These are phyloP conservation scores for Drosophila punjabiensis DNA, from an alignment of 1,140 invertebrate genomes.

Conservation along the genomic window DNA sequence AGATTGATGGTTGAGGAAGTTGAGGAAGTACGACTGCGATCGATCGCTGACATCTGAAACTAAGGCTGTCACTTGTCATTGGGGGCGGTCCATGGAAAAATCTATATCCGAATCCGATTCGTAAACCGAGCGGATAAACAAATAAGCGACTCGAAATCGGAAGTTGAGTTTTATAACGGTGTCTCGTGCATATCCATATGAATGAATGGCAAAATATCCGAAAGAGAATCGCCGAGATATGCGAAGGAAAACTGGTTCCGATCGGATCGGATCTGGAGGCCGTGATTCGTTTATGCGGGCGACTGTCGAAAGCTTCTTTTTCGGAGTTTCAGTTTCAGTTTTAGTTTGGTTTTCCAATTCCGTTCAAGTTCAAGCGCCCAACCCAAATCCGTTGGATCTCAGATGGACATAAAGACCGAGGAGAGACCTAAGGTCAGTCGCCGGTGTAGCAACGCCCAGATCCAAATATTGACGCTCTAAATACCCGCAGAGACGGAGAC, in stretches of 20 bases:
- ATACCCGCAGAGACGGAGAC: constrained; percentile 42
- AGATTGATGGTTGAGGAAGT: constrained; percentile 22
- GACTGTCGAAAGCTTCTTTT: constrained; percentile 60
- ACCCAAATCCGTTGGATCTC: constrained; percentile 56
- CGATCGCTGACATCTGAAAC: constrained; percentile 19
- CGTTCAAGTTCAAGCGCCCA: constrained; percentile 78
- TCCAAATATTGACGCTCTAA: constrained; percentile 76
- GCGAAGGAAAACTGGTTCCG: constrained; percentile 73
- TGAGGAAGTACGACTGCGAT: constrained; percentile 29
- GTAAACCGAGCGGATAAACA: constrained; percentile 36
- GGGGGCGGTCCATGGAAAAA: constrained; percentile 32
- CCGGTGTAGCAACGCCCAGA: constrained; percentile 63
- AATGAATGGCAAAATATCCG: constrained; percentile 40
- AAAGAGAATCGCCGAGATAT: constrained; percentile 40
- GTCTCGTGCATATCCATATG: constrained; percentile 55
- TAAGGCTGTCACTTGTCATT: constrained; percentile 52
- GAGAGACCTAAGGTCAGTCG: constrained; percentile 67
- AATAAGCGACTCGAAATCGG: constrained; percentile 51
- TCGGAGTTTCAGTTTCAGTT: constrained; percentile 19
- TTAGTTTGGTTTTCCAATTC: constrained; percentile 60
- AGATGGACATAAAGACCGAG: constrained; percentile 41
- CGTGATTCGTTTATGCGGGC: constrained; percentile 59
- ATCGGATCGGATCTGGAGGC: constrained; percentile 21
- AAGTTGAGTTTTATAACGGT: constrained; percentile 68
- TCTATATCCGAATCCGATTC: constrained; percentile 18